A percentile compares a stretch with the other conserved stretches of the same genome.
Conservation (phyloP, 2,797 vertebrate genomes). For the Micromesistius poutassou region DNA sequence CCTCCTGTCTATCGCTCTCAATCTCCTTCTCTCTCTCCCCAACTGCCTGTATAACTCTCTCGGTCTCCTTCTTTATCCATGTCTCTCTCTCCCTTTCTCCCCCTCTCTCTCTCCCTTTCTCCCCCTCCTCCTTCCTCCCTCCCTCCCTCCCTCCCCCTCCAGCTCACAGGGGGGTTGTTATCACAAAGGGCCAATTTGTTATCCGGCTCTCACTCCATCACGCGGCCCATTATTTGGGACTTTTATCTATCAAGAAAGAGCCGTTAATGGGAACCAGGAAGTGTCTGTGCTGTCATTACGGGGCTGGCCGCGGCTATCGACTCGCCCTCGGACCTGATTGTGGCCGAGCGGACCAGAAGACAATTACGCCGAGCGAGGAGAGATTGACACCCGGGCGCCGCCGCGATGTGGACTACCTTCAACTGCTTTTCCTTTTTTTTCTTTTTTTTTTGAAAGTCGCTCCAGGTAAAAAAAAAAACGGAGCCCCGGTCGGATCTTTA, state of each 20-base stretch:
- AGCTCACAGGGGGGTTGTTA: conserved; percentile 59
- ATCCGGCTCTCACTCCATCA: conserved; percentile 65
- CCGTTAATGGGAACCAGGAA: conserved; percentile 59
- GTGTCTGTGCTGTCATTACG: conserved; percentile 59
- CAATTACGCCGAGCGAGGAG: conserved; percentile 43
- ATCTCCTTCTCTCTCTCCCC: too few relatives aligned
- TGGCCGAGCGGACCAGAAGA: conserved; percentile 42
- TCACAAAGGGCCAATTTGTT: conserved; percentile 68
- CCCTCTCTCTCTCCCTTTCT: conserved; percentile 40
- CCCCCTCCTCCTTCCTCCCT: conserved; percentile 46
- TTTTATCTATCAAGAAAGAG: conserved; percentile 67
- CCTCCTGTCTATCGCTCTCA: too few relatives aligned
- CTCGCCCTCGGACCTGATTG: conserved; percentile 44
- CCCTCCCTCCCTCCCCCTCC: conserved; percentile 51
- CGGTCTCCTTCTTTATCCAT: too few relatives aligned
- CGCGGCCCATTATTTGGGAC: conserved; percentile 64
- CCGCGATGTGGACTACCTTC: conserved; percentile 46
- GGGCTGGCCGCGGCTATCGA: conserved; percentile 36
- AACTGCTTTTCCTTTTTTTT: conserved; percentile 25
- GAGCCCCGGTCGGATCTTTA: conserved; percentile 39
- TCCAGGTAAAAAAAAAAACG: conserved; percentile 19
- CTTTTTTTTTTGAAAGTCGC: conserved; percentile 33
- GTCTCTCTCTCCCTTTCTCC: conserved; percentile 34
- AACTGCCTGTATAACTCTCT: too few relatives aligned
- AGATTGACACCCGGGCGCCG: conserved; percentile 40